These are phyloP conservation scores for Papilio demoleus DNA, from an alignment of 2,888 invertebrate species.

Conservation along the genomic window DNA sequence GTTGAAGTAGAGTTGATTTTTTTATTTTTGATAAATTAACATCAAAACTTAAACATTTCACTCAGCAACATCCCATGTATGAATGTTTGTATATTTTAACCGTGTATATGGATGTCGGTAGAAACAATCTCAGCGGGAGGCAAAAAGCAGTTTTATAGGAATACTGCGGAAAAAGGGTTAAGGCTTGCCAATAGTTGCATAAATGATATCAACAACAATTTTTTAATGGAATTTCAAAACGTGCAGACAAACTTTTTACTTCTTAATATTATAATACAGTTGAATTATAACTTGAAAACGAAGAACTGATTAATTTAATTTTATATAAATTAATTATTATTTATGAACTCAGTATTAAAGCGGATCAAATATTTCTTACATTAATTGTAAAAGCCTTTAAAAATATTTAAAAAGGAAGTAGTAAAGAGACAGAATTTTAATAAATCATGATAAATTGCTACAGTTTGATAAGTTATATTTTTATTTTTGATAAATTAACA, in stretches of 20 bases:
- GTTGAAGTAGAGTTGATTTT: not conserved
- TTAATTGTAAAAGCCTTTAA: not conserved
- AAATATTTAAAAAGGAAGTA: not conserved
- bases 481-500: slow-evolving; percentile 19
- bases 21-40: not conserved
- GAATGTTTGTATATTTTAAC: slow-evolving; percentile 25
- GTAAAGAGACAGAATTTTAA: not conserved
- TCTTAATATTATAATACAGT: not conserved
- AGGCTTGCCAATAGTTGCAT: slow-evolving; percentile 28
- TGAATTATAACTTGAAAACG: not conserved
- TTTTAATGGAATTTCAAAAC: slow-evolving; percentile 18
- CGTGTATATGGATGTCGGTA: slow-evolving; percentile 16
- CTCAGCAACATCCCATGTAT: slow-evolving; percentile 25
- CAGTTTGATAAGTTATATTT: slow-evolving; percentile 7
- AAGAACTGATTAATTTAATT: not conserved
- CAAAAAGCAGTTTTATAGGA: slow-evolving; percentile 30
- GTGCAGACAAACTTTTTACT: not conserved
- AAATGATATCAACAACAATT: slow-evolving; percentile 18
- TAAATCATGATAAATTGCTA: not conserved
- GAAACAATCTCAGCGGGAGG: slow-evolving; percentile 27
- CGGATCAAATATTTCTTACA: not conserved
- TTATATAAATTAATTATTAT: slow-evolving; percentile 1
- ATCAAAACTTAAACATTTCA: slow-evolving; percentile 19
- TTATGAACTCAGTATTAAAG: not conserved
- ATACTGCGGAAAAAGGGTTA: slow-evolving; percentile 20